These are phyloP conservation scores for Cynopterus brachyotis DNA, from an alignment of 2,113 vertebrate genomes.

Conservation along the genomic window DNA sequence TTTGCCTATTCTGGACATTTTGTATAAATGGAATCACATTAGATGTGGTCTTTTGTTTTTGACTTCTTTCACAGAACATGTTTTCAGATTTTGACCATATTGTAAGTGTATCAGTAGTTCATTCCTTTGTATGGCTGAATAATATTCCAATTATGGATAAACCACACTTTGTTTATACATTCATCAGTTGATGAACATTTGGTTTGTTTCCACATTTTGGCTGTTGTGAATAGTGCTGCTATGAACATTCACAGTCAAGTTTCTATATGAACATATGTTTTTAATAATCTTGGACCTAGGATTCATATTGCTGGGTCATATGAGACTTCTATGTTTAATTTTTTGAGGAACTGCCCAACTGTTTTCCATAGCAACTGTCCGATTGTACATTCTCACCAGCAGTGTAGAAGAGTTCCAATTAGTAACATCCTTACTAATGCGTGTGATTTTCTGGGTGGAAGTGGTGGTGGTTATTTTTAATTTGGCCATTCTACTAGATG, in stretches of 20 bases:
- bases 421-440: background rate
- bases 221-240: conserved; percentile 1
- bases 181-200: background rate
- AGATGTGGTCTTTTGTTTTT: background rate
- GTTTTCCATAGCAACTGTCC: conserved; percentile 32
- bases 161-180: background rate
- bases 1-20: background rate
- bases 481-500: background rate
- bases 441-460: background rate
- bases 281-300: conserved; percentile 9
- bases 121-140: conserved; percentile 16
- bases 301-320: conserved; percentile 34
- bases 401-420: background rate
- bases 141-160: background rate
- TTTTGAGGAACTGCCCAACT: conserved; percentile 35
- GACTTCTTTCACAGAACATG: background rate
- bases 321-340: conserved; percentile 59
- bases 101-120: background rate
- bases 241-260: background rate
- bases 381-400: background rate
- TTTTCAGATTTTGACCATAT: background rate
- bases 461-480: background rate
- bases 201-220: background rate
- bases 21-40: background rate
- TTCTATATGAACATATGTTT: conserved; percentile 33